These are phyloP conservation scores for Silurus glanis DNA, from an alignment of 2,113 vertebrate species.

Conservation along the genomic window DNA sequence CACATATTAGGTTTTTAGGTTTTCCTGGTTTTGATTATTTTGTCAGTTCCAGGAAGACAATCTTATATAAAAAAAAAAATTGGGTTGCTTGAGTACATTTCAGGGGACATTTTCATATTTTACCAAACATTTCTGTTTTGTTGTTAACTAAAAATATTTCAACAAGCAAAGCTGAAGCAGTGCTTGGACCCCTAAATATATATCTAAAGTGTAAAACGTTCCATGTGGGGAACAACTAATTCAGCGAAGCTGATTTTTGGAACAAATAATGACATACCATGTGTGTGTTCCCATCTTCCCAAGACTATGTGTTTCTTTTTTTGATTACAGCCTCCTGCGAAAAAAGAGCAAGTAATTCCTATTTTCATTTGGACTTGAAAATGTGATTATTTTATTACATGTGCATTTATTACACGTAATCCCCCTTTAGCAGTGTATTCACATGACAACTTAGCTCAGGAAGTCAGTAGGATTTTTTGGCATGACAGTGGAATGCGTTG, in stretches of 20 bases:
- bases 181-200: background rate
- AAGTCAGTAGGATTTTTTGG: slow-evolving; percentile 22
- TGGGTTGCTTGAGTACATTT: background rate
- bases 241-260: background rate
- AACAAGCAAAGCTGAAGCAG: background rate
- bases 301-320: background rate
- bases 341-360: background rate
- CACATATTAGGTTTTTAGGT: background rate
- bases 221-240: background rate
- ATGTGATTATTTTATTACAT: background rate
- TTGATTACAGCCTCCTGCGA: background rate
- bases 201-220: background rate
- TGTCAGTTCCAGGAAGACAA: background rate
- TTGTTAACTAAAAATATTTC: background rate
- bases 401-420: background rate
- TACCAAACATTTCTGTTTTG: background rate
- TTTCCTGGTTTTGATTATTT: background rate
- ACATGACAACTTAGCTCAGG: slow-evolving; percentile 10
- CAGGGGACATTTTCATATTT: background rate
- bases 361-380: background rate
- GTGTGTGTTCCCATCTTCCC: background rate
- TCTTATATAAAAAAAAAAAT: background rate
- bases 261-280: background rate
- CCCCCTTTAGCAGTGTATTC: background rate
- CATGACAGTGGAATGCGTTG: background rate